phyloP scores from a whole-genome alignment of 2,113 vertebrate species.

The Hippotragus niger region DNA sequence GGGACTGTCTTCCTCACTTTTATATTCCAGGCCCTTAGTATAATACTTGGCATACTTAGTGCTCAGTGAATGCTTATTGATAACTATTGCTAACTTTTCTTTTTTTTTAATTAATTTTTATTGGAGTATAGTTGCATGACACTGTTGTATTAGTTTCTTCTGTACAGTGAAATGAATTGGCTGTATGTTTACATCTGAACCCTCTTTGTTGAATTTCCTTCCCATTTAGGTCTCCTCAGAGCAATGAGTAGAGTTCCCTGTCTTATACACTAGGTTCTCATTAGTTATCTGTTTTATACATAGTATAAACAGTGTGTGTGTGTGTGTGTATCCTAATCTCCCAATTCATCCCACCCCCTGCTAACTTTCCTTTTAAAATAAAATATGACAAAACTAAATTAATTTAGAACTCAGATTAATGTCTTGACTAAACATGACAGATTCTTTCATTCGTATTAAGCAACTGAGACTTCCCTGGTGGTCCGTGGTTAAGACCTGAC shows the following conservation, averaged over 20 bases:
- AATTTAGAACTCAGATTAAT: neutral
- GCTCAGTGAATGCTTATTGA: neutral
- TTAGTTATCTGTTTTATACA: neutral
- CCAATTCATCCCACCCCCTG: neutral
- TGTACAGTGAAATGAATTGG: neutral
- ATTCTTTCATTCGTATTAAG: neutral
- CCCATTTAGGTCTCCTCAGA: neutral
- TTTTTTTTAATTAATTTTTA: neutral
- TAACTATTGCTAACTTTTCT: neutral
- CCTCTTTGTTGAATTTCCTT: neutral
- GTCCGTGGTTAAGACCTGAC: neutral
- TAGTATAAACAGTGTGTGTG: neutral
- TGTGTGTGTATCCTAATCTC: neutral
- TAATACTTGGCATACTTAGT: neutral
- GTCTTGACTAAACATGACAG: neutral
- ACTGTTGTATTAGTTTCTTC: neutral
- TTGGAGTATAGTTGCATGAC: neutral
- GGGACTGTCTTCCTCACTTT: neutral
- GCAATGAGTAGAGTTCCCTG: neutral
- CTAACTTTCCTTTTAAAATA: constrained; percentile 8
- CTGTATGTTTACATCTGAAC: neutral
- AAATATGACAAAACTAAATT: neutral
- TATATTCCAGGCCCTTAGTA: neutral
- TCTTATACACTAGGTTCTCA: neutral
- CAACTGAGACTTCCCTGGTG: neutral